Evolutionary conservation across 2,888 invertebrate species (phyloP).

Genomic region (Drosophila subsilvestris): DNA sequence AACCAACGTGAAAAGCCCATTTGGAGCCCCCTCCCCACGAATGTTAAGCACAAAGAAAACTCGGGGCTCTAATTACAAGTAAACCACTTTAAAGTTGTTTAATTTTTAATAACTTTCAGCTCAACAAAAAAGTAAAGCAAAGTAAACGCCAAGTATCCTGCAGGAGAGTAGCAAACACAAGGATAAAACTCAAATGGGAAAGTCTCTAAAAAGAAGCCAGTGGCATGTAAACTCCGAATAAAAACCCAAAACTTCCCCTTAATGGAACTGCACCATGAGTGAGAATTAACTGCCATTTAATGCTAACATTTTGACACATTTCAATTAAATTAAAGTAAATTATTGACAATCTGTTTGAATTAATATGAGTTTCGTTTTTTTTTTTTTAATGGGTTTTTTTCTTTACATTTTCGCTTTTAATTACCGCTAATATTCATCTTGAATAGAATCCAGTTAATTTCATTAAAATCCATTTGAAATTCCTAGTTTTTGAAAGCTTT

Average conservation of each 20-base stretch:
- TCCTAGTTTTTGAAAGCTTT: not conserved
- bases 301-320: no score
- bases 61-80: not conserved
- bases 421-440: not conserved
- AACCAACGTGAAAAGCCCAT: slow-evolving; percentile 22
- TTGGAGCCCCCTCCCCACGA: not conserved
- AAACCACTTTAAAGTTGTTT: not conserved
- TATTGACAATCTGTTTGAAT: no score
- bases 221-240: no score
- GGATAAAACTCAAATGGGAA: no score
- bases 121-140: not conserved
- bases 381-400: not conserved
- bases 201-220: no score
- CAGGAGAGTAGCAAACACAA: no score
- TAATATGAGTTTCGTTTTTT: no score
- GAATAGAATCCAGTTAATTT: not conserved
- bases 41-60: not conserved
- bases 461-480: not conserved
- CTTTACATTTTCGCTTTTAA: not conserved
- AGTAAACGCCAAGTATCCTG: not conserved
- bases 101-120: not conserved
- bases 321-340: no score
- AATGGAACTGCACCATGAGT: no score
- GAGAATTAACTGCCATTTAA: no score
- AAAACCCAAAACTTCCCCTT: no score